Percentiles rank a stretch among this genome's conserved stretches.
Conservation (phyloP, 2,797 vertebrate genomes). For the Tokudaia tokunoshimensis region DNA sequence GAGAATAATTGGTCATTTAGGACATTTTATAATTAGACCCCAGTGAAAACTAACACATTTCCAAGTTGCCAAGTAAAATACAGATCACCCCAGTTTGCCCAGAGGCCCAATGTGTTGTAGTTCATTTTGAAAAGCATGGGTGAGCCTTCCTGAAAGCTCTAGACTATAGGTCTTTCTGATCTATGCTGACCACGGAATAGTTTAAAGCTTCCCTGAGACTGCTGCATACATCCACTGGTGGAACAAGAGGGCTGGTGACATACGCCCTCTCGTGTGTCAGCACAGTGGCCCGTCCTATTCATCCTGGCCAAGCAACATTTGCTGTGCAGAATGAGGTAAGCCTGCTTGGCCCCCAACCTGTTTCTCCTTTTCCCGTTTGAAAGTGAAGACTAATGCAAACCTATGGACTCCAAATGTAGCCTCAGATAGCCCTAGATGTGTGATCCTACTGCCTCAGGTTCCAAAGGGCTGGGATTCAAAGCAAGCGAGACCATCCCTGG, state of each 20-base stretch:
- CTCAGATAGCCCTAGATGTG: neutral
- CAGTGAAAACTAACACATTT: neutral
- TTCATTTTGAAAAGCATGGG: neutral
- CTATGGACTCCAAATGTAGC: no score
- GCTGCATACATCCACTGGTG: no score
- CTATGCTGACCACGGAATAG: neutral
- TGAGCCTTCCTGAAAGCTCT: neutral
- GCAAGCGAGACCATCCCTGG: neutral
- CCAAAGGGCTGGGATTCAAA: neutral
- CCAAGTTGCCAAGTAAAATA: neutral
- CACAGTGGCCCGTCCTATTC: neutral
- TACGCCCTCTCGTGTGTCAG: neutral
- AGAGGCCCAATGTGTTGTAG: neutral
- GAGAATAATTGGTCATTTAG: neutral
- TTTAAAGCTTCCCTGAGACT: neutral
- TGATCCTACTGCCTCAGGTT: neutral
- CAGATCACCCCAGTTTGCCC: neutral
- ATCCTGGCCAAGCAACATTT: neutral
- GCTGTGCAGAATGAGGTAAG: neutral
- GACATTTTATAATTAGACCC: neutral
- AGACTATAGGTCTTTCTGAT: neutral
- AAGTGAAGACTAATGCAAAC: neutral
- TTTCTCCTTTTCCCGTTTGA: neutral
- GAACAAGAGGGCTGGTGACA: accelerated
- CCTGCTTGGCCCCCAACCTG: neutral